Conservation (phyloP, 1,140 invertebrate species). For the Subanguina moxae region DNA sequence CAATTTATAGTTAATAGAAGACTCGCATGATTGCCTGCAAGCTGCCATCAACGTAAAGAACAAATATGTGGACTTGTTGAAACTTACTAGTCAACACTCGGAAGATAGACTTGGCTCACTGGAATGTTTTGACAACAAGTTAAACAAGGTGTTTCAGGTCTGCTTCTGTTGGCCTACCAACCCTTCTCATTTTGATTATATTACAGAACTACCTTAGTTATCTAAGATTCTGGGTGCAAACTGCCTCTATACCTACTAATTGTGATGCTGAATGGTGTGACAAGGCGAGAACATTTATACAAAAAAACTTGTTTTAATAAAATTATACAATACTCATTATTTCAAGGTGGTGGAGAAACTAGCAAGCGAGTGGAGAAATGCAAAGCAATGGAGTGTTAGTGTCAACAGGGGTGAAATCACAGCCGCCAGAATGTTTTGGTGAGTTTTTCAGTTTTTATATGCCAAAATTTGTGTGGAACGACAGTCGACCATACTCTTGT, state of each 20-base stretch:
- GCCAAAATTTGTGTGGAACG: no score
- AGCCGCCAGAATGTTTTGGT: conserved; percentile 25
- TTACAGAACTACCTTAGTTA: conserved; percentile 24
- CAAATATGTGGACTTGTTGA: conserved; percentile 20
- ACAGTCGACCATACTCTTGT: no score
- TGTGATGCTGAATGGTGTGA: conserved; percentile 22
- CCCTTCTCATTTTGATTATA: background rate
- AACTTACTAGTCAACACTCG: conserved; percentile 11
- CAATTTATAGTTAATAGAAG: conserved; percentile 32
- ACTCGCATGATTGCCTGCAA: conserved; percentile 30
- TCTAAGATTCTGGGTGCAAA: conserved; percentile 20
- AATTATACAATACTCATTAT: no score
- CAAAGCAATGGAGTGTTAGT: conserved; percentile 14
- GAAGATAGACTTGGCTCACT: conserved; percentile 10
- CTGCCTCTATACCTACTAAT: conserved; percentile 9
- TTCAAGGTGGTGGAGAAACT: conserved; percentile 15
- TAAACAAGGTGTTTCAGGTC: conserved; percentile 9
- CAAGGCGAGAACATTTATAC: no score
- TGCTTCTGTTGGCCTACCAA: no score
- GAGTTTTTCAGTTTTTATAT: no score
- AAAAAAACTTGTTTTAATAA: no score
- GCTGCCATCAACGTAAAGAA: conserved; percentile 31
- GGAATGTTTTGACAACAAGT: conserved; percentile 10
- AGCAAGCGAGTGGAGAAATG: conserved; percentile 15
- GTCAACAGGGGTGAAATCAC: conserved; percentile 20